phyloP scores from a whole-genome alignment of 2,888 invertebrate genomes.

The Thymelicus lineola region DNA sequence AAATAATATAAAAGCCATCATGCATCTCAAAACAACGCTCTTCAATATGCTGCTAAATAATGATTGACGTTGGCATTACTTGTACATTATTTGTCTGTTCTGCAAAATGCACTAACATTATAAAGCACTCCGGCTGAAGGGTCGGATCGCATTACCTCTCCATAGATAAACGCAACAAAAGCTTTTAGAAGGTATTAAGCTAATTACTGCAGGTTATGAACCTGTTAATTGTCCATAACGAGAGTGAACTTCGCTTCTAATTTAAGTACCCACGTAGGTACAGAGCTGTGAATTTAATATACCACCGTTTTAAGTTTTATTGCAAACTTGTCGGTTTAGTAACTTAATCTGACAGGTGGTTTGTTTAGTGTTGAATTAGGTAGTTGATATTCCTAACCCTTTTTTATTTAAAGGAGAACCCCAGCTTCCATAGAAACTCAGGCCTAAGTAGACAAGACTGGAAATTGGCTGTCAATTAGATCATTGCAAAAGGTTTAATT shows the following conservation, averaged over 20 bases:
- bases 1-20: too few species aligned
- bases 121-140: not conserved
- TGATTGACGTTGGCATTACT: too few species aligned
- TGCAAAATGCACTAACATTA: not conserved
- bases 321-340: not conserved
- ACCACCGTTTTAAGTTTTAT: not conserved
- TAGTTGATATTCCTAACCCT: too few species aligned
- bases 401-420: too few species aligned
- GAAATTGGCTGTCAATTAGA: too few species aligned
- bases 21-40: too few species aligned
- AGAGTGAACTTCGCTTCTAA: not conserved
- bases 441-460: too few species aligned
- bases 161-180: constrained; percentile 3
- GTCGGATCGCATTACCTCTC: not conserved
- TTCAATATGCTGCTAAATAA: too few species aligned
- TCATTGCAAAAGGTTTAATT: too few species aligned
- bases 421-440: too few species aligned
- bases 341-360: not conserved
- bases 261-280: not conserved
- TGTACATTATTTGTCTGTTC: not conserved
- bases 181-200: constrained; percentile 10
- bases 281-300: not conserved
- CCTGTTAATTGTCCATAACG: constrained; percentile 10
- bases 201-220: constrained; percentile 16
- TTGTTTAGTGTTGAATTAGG: not conserved